phyloP scores from a whole-genome alignment of 2,888 invertebrate species.

The Stegana nigrithorax region DNA sequence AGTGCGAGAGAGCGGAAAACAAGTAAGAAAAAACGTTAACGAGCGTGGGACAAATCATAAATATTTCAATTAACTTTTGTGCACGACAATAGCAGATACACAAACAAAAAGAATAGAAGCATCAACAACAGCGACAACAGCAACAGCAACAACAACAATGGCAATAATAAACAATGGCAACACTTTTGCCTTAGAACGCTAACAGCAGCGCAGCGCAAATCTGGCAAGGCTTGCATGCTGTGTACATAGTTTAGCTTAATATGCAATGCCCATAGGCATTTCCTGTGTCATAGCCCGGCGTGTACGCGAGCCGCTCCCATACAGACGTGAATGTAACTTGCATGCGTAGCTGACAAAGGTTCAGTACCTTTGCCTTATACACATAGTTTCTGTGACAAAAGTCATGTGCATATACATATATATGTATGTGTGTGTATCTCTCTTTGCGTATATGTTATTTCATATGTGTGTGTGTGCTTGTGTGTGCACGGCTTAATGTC shows the following conservation, averaged over 20 bases:
- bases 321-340: no score
- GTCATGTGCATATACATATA: not conserved
- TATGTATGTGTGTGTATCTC: not conserved
- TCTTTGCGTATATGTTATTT: not conserved
- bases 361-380: constrained; percentile 18
- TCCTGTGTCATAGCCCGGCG: no score
- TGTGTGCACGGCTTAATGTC: constrained; percentile 41
- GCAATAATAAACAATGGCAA: not conserved
- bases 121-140: not conserved
- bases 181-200: no score
- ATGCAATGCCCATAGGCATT: no score
- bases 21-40: no score
- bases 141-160: not conserved
- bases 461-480: not conserved
- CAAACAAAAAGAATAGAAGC: not conserved
- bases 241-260: no score
- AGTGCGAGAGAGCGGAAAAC: not conserved
- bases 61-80: constrained; percentile 52
- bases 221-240: no score
- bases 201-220: no score
- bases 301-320: not conserved
- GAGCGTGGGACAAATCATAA: constrained; percentile 37
- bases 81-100: not conserved
- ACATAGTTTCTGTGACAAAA: constrained; percentile 7
- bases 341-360: not conserved